Percentiles rank a stretch among this genome's conserved stretches.
Evolutionary conservation across 2,113 vertebrate species (phyloP).

Genomic region (Python bivittatus): DNA sequence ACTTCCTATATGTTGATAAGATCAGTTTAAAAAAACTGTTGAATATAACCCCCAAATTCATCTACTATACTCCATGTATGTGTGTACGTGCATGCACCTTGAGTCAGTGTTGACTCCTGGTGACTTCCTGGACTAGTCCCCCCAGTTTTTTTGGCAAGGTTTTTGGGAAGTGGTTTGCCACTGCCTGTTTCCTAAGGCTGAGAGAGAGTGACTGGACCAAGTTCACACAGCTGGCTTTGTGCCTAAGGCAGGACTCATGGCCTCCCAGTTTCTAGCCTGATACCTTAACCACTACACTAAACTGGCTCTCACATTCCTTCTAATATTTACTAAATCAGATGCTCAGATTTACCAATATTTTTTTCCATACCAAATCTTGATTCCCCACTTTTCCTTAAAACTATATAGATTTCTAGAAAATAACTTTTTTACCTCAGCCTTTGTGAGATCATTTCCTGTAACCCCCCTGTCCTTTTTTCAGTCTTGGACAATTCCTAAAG

Average conservation of each 20-base stretch:
- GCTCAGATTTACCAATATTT: background rate
- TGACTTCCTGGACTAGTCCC: background rate
- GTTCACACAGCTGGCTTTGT: background rate
- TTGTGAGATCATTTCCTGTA: background rate
- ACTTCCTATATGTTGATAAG: constrained; percentile 20
- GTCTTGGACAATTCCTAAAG: background rate
- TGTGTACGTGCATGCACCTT: background rate
- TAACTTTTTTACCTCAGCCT: background rate
- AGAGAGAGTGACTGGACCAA: background rate
- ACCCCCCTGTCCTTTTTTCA: background rate
- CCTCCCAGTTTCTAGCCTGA: background rate
- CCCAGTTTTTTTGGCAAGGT: background rate
- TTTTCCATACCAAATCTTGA: background rate
- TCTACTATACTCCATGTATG: background rate
- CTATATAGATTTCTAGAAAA: background rate
- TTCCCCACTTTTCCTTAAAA: background rate
- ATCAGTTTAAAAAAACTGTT: background rate
- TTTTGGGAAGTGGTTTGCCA: background rate
- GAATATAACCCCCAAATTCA: background rate
- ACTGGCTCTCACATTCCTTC: background rate
- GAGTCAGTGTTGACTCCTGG: background rate
- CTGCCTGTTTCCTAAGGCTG: background rate
- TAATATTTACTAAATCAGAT: background rate
- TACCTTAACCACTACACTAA: background rate
- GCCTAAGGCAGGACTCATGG: background rate